phyloP scores from a whole-genome alignment of 1,140 invertebrate genomes.

The Grapholita molesta region DNA sequence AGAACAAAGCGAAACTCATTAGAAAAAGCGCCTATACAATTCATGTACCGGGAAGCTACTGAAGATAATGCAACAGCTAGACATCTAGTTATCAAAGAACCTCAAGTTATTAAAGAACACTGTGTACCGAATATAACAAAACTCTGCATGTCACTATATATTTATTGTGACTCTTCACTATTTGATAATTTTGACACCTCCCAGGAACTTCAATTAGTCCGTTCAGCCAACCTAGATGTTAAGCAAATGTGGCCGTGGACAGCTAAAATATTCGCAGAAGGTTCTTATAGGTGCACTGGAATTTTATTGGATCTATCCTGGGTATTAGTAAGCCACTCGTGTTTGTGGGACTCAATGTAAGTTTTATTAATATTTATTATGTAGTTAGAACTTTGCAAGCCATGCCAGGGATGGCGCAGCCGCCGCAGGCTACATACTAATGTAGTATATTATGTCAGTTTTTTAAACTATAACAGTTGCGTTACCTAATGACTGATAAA shows the following conservation, averaged over 20 bases:
- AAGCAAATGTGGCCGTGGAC: slow-evolving; percentile 81
- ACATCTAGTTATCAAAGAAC: slow-evolving; percentile 46
- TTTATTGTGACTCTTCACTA: slow-evolving; percentile 55
- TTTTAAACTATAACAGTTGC: too few species aligned
- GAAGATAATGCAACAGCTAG: slow-evolving; percentile 29
- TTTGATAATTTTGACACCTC: slow-evolving; percentile 43
- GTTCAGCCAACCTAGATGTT: slow-evolving; percentile 22
- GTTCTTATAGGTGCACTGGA: slow-evolving; percentile 82
- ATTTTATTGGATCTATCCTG: slow-evolving; percentile 81
- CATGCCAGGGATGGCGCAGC: background rate
- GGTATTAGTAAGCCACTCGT: slow-evolving; percentile 81
- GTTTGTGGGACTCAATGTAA: slow-evolving; percentile 77
- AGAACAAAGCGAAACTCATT: slow-evolving; percentile 41
- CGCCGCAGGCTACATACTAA: too few species aligned
- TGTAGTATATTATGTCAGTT: too few species aligned
- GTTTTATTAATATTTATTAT: slow-evolving; percentile 32
- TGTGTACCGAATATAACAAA: slow-evolving; percentile 67
- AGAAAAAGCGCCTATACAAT: slow-evolving; percentile 39
- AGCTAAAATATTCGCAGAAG: slow-evolving; percentile 83
- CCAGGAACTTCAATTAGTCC: slow-evolving; percentile 29
- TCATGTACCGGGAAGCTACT: slow-evolving; percentile 40
- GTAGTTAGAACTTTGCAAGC: background rate
- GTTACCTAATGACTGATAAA: too few species aligned
- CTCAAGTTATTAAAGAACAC: slow-evolving; percentile 55
- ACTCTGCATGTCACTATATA: slow-evolving; percentile 64